These are phyloP conservation scores for Pseudotriccus pelzelni DNA, from an alignment of 2,797 vertebrate species.

Conservation along the genomic window DNA sequence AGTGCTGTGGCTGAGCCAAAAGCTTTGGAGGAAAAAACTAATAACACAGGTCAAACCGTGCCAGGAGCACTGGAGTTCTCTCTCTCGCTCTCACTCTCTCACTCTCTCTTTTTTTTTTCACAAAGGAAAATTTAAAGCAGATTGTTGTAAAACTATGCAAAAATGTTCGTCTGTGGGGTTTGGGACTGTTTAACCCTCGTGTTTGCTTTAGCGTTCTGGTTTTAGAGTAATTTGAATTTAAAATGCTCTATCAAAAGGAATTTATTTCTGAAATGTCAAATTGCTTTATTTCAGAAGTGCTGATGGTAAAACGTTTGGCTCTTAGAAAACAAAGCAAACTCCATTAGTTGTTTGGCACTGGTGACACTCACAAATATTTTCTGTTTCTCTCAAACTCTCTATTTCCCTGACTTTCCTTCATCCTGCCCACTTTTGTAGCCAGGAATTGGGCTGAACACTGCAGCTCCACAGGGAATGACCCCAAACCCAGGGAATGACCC, in stretches of 20 bases:
- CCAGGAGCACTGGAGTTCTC: neutral
- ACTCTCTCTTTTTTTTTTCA: neutral
- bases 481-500: neutral
- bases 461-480: neutral
- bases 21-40: slow-evolving; percentile 28
- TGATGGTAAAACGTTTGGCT: slow-evolving; percentile 8
- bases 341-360: neutral
- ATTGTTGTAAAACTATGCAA: slow-evolving; percentile 22
- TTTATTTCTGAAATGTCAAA: slow-evolving; percentile 49
- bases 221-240: slow-evolving; percentile 55
- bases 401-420: fast-evolving
- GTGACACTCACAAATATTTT: neutral
- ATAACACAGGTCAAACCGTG: neutral
- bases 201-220: slow-evolving; percentile 41
- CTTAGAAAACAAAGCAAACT: slow-evolving; percentile 18
- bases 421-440: neutral
- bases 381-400: neutral
- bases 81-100: neutral
- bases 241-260: slow-evolving; percentile 55
- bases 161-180: slow-evolving; percentile 27
- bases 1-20: slow-evolving; percentile 14
- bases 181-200: slow-evolving; percentile 42
- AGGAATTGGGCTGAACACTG: neutral
- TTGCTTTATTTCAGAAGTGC: slow-evolving; percentile 37
- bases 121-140: slow-evolving; percentile 18